Evolutionary conservation across 2,113 vertebrate genomes (phyloP), one percentile per base, ranked within the genome.

Genomic region (Cynoglossus semilaevis): DNA sequence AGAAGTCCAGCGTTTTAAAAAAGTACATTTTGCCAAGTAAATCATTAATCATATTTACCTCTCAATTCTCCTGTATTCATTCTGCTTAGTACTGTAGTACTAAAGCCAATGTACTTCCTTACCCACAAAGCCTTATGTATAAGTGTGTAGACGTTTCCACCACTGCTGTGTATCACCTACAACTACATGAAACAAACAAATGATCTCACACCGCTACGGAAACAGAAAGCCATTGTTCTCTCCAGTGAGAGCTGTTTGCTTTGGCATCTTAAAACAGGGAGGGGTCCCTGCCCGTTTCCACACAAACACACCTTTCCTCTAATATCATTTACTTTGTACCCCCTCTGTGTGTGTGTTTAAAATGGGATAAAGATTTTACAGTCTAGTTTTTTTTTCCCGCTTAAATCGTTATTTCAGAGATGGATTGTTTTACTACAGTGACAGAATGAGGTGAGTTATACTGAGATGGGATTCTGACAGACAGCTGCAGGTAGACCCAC

Each of bases 361-460:
- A 12, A 46, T 49, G 29, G 9, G 8, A 63, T 63, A 17, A 58
- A 52, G 7, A 34, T 15, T 65, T 42, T 46, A 72, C 72, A 54
- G 41, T 63, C 1, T 2, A 36, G 29, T 59, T 38, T 2, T 8
- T 22, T 48, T 29, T 38, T 38, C 12, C 37, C 37, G 11, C 13
- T 49, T 60, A 22, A 51, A 61, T 54, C 41, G n/a, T n/a, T 56
- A 51, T 48, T 46, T 54, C 49, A 34, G 65, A 52, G 73, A 69
- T 59, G 52, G 48, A 74, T 43, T 36, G 10, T 78, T 50, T 55
- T 52, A 11, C 53, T 42, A 74, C 52, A 35, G 45, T 60, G 59
- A 76, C 42, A 82, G 82, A 87, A 82, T 87, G 76, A 77, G 82
- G 82, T 61, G 57, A 80, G 79, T 19, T 29, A 29, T 29, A 29